These are phyloP conservation scores for Pseudochirops cupreus DNA, from an alignment of 2,797 vertebrate species.

Conservation along the genomic window DNA sequence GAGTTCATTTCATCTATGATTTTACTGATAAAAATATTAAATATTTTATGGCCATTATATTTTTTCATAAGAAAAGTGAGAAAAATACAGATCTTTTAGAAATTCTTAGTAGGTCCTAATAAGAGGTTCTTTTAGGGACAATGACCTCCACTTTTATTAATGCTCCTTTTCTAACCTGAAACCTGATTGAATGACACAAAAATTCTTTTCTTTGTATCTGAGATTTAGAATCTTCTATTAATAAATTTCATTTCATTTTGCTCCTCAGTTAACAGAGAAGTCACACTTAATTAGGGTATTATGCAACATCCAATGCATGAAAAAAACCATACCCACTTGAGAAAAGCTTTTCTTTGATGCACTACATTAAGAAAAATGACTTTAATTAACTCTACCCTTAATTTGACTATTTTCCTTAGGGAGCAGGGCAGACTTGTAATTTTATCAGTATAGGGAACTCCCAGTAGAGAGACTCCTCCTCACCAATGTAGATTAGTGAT, in stretches of 20 bases:
- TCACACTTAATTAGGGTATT: slow-evolving; percentile 16
- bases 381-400: background rate
- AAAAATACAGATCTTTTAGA: background rate
- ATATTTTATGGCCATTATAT: too few species aligned
- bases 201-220: background rate
- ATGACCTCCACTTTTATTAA: accelerated
- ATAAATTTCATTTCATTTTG: background rate
- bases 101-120: background rate
- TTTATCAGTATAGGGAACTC: accelerated
- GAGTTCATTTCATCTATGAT: background rate
- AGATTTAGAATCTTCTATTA: background rate
- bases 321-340: background rate
- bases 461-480: accelerated
- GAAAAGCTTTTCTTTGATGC: accelerated
- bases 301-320: background rate
- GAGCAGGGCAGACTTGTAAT: background rate
- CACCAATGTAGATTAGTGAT: accelerated
- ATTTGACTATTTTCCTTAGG: background rate
- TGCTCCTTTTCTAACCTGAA: accelerated
- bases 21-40: background rate
- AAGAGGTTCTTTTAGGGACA: background rate
- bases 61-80: background rate
- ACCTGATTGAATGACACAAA: background rate
- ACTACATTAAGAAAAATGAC: background rate
- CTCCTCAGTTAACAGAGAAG: background rate